Evolutionary conservation across 2,888 invertebrate genomes (phyloP), one percentile per base, ranked within the genome.

Genomic region (Neocrepidodera transversa): DNA sequence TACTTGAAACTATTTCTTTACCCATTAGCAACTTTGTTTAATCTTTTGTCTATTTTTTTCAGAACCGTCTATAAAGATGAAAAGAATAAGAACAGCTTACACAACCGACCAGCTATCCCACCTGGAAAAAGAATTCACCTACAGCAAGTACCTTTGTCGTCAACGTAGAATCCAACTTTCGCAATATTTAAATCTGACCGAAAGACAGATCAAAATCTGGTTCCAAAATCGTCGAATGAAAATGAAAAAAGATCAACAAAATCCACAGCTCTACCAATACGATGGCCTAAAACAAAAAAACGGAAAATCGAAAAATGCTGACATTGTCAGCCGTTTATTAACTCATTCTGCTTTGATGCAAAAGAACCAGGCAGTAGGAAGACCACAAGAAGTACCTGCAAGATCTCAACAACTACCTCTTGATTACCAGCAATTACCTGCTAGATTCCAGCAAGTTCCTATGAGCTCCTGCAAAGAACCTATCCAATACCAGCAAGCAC

Each of bases 121-220:
- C 74, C 79, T 93, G 49, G 92, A 93, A 75, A 90, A 89, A 69
- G 91, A 92, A 73, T 93, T 93, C 71, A 85, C 86, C 62, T 84
- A 82, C 72, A 88, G 86, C 69, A 85, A 87, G 26, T 93, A 93
- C 73, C 80, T 93, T 0, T 90, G 90, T 73, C 84, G 93, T 18
- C 88, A 91, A 0, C 82, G 90, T 56, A 83, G 93, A 42, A 91
- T 92, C 17, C 88, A 91, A 72, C 83, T 93, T 73, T 91, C 93
- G 0, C 82, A 86, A 20, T 80, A 83, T 38, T 81, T 93, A 4
- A 84, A 84, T 64, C 80, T 93, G 3, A 85, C 88, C 0, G 93
- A 93, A 72, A 81, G 91, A 18, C 92, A 93, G 77, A 91, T 93
- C 54, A 93, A 93, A 77, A 92, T 93, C 66, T 93, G 93, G 93